Evolutionary conservation across 2,888 invertebrate species (phyloP), one percentile per base, ranked within the genome.

Genomic region (Macaria notata): DNA sequence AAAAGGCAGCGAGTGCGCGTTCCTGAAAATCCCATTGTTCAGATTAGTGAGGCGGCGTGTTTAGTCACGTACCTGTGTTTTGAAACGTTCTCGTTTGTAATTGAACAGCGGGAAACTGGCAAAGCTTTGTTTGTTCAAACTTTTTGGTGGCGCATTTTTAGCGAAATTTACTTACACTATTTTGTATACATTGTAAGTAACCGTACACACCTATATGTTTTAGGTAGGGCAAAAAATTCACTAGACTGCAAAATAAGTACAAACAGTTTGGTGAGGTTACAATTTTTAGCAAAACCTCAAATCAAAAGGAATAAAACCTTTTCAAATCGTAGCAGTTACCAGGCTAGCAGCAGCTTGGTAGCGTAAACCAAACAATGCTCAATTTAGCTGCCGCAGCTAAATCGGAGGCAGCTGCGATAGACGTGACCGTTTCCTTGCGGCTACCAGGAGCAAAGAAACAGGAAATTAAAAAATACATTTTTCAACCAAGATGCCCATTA

Each of bases 11-110:
- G 73, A 74, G 75, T 73, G 74, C 70, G 68, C 69, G 68, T 76
- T 78, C 71, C 75, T 75, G 75, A 70, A 76, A 77, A 79, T 76
- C 74, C 78, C 78, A 75, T 75, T 77, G 79, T 81, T 76, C 71
- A 77, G 78, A 83, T 84, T 83, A 83, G 79, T 76, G 75, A 74
- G 72, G 73, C 61, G 73, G 76, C 71, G 76, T 82, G 78, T 78
- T 76, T 72, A 79, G 83, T 81, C 83, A 84, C 84, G 84, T 85
- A 77, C 75, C 70, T 69, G 48, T 69, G 61, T 69, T 75, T 70
- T 74, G 69, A 70, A 75, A 72, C 66, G 73, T 73, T 76, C 56
- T 46, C 51, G 54, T 61, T 61, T 62, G 61, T 61, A 62, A 61
- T 64, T 61, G 59, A 66, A 61, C 54, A 54, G 43, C 36, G 58